Percentiles rank a stretch among this genome's conserved stretches.
Evolutionary conservation across 1,140 invertebrate species (phyloP).

Genomic region (Acromyrmex echinatior): DNA sequence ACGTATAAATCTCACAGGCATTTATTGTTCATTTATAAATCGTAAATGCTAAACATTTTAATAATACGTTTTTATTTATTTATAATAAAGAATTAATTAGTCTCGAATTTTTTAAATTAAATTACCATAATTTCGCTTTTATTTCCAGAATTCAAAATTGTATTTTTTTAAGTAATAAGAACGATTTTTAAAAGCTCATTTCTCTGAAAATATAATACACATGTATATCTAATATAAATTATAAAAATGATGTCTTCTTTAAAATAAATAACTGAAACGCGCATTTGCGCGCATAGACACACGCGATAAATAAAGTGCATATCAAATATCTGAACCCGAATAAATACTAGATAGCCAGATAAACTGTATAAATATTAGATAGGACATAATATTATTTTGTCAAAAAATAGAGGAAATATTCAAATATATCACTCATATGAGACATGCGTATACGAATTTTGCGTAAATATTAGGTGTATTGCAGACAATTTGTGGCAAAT

Average conservation of each 20-base stretch:
- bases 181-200: neutral
- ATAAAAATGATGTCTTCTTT: neutral
- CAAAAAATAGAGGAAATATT: conserved; percentile 9
- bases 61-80: conserved; percentile 1
- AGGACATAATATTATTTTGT: conserved; percentile 10
- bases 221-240: neutral
- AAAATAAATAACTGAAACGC: conserved; percentile 4
- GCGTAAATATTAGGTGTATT: neutral
- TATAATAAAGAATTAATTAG: conserved; percentile 16
- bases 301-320: neutral
- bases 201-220: neutral
- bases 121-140: neutral
- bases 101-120: neutral
- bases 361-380: conserved; percentile 20
- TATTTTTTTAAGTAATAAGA: neutral
- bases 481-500: neutral
- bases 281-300: neutral
- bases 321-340: neutral
- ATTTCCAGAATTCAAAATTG: neutral
- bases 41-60: neutral
- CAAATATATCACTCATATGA: neutral
- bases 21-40: neutral
- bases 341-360: conserved; percentile 17
- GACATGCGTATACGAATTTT: neutral
- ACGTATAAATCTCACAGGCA: neutral